Conservation (phyloP, 2,888 invertebrate genomes). For the Entomobrya multifasciata region DNA sequence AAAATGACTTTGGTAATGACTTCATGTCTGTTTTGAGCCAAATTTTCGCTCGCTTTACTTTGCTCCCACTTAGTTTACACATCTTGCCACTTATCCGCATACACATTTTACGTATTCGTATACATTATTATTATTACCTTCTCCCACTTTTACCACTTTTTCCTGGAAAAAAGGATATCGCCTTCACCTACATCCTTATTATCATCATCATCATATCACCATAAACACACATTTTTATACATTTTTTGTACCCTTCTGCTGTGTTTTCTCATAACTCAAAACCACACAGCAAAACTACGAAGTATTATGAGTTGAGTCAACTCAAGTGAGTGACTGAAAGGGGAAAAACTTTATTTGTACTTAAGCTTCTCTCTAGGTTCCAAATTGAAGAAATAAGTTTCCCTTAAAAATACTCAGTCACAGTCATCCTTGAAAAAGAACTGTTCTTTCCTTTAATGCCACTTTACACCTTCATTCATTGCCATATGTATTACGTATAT, state of each 20-base stretch:
- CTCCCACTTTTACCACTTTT: constrained; percentile 11
- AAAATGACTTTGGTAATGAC: constrained; percentile 79
- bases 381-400: constrained; percentile 13
- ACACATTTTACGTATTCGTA: neutral
- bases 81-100: constrained; percentile 25
- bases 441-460: neutral
- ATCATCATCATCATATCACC: constrained; percentile 40
- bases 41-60: constrained; percentile 43
- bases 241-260: constrained; percentile 22
- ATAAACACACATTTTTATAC: neutral
- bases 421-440: neutral
- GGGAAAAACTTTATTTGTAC: constrained; percentile 42
- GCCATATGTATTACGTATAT: neutral
- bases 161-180: constrained; percentile 17
- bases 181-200: constrained; percentile 35
- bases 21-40: constrained; percentile 72
- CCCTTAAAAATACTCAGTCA: neutral
- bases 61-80: neutral
- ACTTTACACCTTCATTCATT: neutral
- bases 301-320: neutral
- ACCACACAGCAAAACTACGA: neutral
- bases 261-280: constrained; percentile 32
- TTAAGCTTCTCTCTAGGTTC: constrained; percentile 4
- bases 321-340: neutral
- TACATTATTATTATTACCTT: constrained; percentile 3